These are phyloP conservation scores for Osmerus mordax DNA, from an alignment of 2,113 vertebrate species.

Conservation along the genomic window DNA sequence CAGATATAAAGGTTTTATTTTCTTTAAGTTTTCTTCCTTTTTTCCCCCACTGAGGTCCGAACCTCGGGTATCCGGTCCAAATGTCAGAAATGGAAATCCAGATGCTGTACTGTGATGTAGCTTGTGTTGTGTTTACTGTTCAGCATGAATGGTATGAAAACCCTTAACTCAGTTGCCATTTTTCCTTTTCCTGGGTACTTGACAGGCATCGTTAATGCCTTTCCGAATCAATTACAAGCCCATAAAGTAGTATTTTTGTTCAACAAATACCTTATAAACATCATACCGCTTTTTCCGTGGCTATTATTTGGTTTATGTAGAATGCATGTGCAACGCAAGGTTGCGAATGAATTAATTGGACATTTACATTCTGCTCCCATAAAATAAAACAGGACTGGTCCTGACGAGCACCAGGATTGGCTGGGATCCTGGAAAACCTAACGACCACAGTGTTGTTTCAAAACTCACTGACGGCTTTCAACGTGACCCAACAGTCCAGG, in stretches of 20 bases:
- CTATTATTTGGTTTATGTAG: constrained; percentile 42
- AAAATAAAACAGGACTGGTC: not conserved
- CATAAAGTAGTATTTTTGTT: constrained; percentile 59
- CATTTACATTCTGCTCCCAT: not conserved
- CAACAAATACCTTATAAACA: constrained; percentile 46
- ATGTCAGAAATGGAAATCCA: too few species aligned
- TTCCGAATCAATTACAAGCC: constrained; percentile 55
- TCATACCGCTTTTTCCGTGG: constrained; percentile 56
- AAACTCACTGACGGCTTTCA: too few species aligned
- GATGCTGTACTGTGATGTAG: too few species aligned
- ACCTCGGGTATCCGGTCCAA: too few species aligned
- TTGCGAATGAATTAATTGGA: constrained; percentile 20
- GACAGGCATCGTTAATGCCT: constrained; percentile 51
- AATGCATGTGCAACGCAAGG: constrained; percentile 35
- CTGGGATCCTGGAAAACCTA: not conserved
- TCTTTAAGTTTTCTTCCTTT: too few species aligned
- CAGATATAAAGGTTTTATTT: too few species aligned
- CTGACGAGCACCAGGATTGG: not conserved
- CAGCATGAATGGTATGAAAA: too few species aligned
- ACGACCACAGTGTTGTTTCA: not conserved
- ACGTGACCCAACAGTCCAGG: too few species aligned
- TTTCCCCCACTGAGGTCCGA: too few species aligned
- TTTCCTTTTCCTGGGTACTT: constrained; percentile 24
- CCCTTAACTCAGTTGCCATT: constrained; percentile 1
- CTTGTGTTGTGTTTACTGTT: too few species aligned